Evolutionary conservation across 2,888 invertebrate genomes (phyloP).

Genomic region (Theretra japonica): DNA sequence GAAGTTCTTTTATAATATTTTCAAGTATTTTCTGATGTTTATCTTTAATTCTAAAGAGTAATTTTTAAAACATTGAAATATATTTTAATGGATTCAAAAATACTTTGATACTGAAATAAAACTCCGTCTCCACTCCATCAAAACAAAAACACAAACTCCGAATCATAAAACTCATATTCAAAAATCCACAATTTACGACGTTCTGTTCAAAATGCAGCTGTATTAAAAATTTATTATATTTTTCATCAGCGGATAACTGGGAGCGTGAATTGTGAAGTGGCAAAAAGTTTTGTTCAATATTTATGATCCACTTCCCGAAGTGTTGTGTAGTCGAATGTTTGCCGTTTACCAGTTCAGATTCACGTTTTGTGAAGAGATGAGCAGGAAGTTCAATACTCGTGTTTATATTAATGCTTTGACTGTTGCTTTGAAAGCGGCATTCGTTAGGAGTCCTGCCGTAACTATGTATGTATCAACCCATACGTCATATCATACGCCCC

Average conservation of each 20-base stretch:
- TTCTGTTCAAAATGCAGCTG: constrained; percentile 40
- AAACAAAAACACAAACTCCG: background rate
- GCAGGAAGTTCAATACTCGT: background rate
- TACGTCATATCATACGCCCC: no score
- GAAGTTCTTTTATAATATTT: no score
- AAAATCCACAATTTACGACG: background rate
- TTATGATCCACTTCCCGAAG: constrained; percentile 50
- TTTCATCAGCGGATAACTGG: constrained; percentile 35
- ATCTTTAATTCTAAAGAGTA: no score
- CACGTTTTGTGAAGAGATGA: background rate
- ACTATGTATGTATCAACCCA: no score
- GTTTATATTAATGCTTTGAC: no score
- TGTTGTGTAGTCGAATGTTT: constrained; percentile 27
- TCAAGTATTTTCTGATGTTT: no score
- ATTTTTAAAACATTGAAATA: no score
- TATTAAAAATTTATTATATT: constrained; percentile 43
- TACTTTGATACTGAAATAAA: no score
- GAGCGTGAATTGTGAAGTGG: constrained; percentile 38
- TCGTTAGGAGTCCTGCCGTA: no score
- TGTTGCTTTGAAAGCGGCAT: no score
- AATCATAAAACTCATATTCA: background rate
- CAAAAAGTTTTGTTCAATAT: constrained; percentile 54
- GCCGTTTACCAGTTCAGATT: background rate
- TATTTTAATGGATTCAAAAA: no score
- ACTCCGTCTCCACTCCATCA: background rate